A percentile compares a stretch with the other conserved stretches of the same genome.
These are phyloP conservation scores for Archaeoteleia sp. DNA, from an alignment of 2,888 invertebrate genomes.

Conservation along the genomic window DNA sequence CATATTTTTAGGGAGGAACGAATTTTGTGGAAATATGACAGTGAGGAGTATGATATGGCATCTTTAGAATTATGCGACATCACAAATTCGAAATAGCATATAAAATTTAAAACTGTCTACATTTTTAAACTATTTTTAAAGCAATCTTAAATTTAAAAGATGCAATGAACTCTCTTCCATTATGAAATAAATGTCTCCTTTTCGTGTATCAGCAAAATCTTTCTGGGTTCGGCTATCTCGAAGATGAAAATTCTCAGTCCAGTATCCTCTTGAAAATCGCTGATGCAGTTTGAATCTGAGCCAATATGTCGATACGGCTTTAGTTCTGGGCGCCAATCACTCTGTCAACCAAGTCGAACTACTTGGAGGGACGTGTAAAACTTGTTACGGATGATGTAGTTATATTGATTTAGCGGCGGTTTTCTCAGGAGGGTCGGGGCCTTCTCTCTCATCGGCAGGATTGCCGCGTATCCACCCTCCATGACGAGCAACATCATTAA, in stretches of 20 bases:
- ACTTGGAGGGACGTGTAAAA: conserved; percentile 55
- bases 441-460: conserved; percentile 29
- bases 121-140: too few relatives aligned
- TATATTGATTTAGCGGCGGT: conserved; percentile 68
- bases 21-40: too few relatives aligned
- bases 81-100: too few relatives aligned
- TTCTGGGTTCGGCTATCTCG: too few relatives aligned
- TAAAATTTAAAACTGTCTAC: too few relatives aligned
- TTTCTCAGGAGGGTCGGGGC: conserved; percentile 60
- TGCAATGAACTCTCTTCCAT: too few relatives aligned
- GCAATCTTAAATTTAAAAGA: too few relatives aligned
- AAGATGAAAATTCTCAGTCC: background rate
- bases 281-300: conserved; percentile 6
- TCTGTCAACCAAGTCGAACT: conserved; percentile 10
- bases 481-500: conserved; percentile 60
- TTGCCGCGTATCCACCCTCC: conserved; percentile 38
- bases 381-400: conserved; percentile 66
- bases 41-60: too few relatives aligned
- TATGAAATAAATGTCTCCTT: background rate
- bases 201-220: background rate
- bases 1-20: too few relatives aligned
- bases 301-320: conserved; percentile 16
- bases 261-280: conserved; percentile 5
- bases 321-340: conserved; percentile 26
- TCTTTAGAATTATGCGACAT: too few relatives aligned